These are phyloP conservation scores for Caranx melampygus DNA, from an alignment of 2,113 vertebrate genomes.

Conservation along the genomic window DNA sequence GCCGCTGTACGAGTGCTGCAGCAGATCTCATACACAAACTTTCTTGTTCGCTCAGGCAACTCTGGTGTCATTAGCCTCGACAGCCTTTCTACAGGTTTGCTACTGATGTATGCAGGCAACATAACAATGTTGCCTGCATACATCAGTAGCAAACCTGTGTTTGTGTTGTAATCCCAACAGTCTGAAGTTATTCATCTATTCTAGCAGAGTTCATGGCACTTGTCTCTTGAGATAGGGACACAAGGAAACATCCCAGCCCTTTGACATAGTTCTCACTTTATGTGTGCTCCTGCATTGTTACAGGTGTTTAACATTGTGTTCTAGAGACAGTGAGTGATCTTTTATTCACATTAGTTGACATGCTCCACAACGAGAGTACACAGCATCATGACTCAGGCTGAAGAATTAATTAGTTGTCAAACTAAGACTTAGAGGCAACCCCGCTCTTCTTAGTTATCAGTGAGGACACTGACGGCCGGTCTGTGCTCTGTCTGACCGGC, in stretches of 20 bases:
- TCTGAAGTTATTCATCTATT: neutral
- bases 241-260: neutral
- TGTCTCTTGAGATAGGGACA: neutral
- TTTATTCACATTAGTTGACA: neutral
- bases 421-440: neutral
- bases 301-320: neutral
- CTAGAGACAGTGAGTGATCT: neutral
- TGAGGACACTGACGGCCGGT: neutral
- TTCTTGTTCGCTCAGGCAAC: neutral
- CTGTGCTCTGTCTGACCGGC: neutral
- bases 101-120: neutral
- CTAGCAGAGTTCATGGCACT: neutral
- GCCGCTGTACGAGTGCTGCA: neutral
- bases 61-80: neutral
- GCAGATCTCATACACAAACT: neutral
- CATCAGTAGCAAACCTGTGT: conserved; percentile 4
- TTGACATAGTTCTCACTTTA: neutral
- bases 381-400: neutral
- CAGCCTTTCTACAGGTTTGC: conserved; percentile 1
- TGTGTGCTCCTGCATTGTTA: neutral
- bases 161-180: neutral
- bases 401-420: neutral
- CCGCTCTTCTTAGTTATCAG: neutral
- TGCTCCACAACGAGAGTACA: neutral
- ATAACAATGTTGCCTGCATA: neutral